Conservation (phyloP, 2,888 invertebrate species). For the Bhutanitis thaidina region DNA sequence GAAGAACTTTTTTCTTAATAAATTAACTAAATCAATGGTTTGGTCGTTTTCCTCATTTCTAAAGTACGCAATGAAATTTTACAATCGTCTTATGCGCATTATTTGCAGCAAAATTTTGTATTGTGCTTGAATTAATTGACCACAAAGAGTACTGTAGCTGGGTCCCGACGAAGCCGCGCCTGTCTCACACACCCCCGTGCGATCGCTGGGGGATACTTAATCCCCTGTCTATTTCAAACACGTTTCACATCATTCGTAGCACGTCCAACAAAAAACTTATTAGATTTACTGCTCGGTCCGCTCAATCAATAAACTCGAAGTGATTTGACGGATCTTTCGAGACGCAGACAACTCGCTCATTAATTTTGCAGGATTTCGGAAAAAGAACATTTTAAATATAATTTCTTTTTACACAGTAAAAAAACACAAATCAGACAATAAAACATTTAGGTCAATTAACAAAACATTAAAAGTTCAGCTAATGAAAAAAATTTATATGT, state of each 20-base stretch:
- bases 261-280: slow-evolving; percentile 74
- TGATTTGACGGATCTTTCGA: slow-evolving; percentile 57
- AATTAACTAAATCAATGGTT: too few relatives aligned
- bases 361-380: not conserved
- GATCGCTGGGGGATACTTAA: slow-evolving; percentile 68
- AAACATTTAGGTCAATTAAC: too few relatives aligned
- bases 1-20: too few relatives aligned
- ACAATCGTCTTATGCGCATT: too few relatives aligned
- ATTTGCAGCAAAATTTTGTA: too few relatives aligned
- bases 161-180: slow-evolving; percentile 25
- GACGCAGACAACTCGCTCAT: not conserved
- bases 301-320: slow-evolving; percentile 58
- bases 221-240: slow-evolving; percentile 79
- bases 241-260: slow-evolving; percentile 77
- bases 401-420: too few relatives aligned
- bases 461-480: too few relatives aligned
- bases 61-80: too few relatives aligned
- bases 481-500: too few relatives aligned
- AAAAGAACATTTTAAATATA: not conserved
- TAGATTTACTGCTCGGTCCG: slow-evolving; percentile 61
- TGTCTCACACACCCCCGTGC: slow-evolving; percentile 37
- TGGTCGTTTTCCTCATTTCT: too few relatives aligned
- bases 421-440: too few relatives aligned
- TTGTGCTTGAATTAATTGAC: too few relatives aligned
- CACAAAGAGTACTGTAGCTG: not conserved